Evolutionary conservation across 2,797 vertebrate genomes (phyloP).

Genomic region (Chrysocyon brachyurus): DNA sequence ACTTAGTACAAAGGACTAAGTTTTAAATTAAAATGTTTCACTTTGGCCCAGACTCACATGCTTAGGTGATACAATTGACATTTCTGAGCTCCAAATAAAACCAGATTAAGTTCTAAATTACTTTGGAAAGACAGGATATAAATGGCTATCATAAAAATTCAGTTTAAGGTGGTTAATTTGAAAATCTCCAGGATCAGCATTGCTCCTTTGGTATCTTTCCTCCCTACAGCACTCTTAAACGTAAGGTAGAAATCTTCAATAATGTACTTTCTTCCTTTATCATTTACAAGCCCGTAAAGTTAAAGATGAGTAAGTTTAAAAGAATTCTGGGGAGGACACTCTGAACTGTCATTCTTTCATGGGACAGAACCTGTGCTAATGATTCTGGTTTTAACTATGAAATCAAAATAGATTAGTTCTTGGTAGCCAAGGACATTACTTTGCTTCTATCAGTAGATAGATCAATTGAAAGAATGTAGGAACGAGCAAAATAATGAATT

Average conservation of each 20-base stretch:
- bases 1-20: constrained; percentile 51
- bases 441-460: not conserved
- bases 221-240: constrained; percentile 18
- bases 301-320: constrained; percentile 20
- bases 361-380: not conserved
- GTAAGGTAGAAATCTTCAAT: constrained; percentile 50
- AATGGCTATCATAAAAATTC: constrained; percentile 60
- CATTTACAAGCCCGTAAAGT: constrained; percentile 51
- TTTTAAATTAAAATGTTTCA: constrained; percentile 71
- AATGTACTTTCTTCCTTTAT: constrained; percentile 48
- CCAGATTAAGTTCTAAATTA: constrained; percentile 67
- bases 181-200: constrained; percentile 37
- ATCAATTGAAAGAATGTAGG: not conserved
- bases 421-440: not conserved
- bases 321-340: not conserved
- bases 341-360: not conserved
- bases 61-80: constrained; percentile 58
- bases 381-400: not conserved
- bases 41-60: constrained; percentile 11
- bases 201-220: constrained; percentile 52
- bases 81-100: constrained; percentile 63
- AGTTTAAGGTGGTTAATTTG: constrained; percentile 26
- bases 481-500: constrained; percentile 1
- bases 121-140: constrained; percentile 43
- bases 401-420: not conserved